Base-by-base conservation (phyloP, 1,140 invertebrate genomes). In the Lepidurus apus region DNA sequence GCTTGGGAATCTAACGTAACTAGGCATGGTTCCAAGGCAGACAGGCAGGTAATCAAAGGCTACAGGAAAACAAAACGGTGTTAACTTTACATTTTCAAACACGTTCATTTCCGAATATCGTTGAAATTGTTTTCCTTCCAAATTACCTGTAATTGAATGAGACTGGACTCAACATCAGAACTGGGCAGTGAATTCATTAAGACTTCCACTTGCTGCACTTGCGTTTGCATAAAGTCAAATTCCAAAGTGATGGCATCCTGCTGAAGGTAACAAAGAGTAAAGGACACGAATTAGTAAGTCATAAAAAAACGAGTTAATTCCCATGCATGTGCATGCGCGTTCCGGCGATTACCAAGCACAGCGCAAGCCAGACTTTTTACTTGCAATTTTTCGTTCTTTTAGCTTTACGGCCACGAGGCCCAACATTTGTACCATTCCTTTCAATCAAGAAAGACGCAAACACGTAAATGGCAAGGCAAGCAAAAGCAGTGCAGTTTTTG, bases 101-200 rank as follows among this genome's bases (percentile, higher is more conserved):
- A 21, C 13, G 53, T 34, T 34, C 34, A 34, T 34, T 34, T 34
- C 34, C 34, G 3, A 34, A 34, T 34, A 34, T 34, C 34, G 34
- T 34, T 34, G 34, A 34, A 34, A 2, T 34, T 34, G 34, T 34
- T 34, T 34, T 34, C 89, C 88, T 79, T 85, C 85, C 34, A 0
- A 34, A 21, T 65, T 65, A 65, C 53, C 53, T 65, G 17, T 65
- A 65, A 65, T 21, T 65, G n/a, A 9, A 13, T 65, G 53, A 21
- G 6, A 65, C 17, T 21, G 13, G 53, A 65, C 3, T 65, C 53
- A 9, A 65, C 53, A n/a, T 65, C 53, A 65, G 53, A 65, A 65
- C 21, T 21, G 24, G 21, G 65, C 43, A 53, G 65, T 26, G 45
- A 26, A 13, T 47, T 43, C 17, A 77, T 26, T 13, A 42, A 43